Base-by-base conservation (phyloP, 2,113 vertebrate genomes). In the Orycteropus afer region DNA sequence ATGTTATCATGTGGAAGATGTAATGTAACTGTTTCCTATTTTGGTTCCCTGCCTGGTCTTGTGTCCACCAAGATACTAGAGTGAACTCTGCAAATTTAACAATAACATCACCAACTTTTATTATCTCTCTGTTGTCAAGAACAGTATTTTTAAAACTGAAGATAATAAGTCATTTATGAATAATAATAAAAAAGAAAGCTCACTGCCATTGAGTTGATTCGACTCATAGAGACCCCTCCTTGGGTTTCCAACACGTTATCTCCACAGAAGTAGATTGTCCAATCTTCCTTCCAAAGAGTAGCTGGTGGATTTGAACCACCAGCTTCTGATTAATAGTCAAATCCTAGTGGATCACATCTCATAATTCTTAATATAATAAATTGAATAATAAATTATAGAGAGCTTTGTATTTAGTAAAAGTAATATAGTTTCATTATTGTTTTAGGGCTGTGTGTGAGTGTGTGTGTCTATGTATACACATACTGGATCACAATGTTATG, bases 371-470 rank as follows among this genome's bases (percentile, higher is more conserved):
- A 79, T 45, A 73, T 10, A 80, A 63, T 79, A 32, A 45, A 11
- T n/a, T 85, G 47, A 40, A 32, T 29, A 49, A 32, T 63, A 49
- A 32, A 89, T 89, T 71, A 73, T 2, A 71, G 18, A 73, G 23
- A 67, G 25, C 32, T 84, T 74, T 85, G 9, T 8, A 37, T 79
- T 89, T 69, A 57, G 8, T 82, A 40, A 88, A 17, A 63, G 40
- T 74, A 7, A 40, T n/a, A 1, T 47, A 8, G 18, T 59, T 15
- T 25, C 45, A n/a, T 69, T 29, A 40, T 20, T 55, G 53, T 65
- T 57, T 77, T 22, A 29, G 17, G 2, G n/a, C n/a, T 49, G 12
- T 25, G 18, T 7, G 1, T 55, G 3, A 76, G 2, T 45, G 0
- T 76, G 29, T 20, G 2, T 49, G 17, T 32, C 17, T 14, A 2